Evolutionary conservation across 2,888 invertebrate genomes (phyloP).

Genomic region (Rugalucina vietnamica): DNA sequence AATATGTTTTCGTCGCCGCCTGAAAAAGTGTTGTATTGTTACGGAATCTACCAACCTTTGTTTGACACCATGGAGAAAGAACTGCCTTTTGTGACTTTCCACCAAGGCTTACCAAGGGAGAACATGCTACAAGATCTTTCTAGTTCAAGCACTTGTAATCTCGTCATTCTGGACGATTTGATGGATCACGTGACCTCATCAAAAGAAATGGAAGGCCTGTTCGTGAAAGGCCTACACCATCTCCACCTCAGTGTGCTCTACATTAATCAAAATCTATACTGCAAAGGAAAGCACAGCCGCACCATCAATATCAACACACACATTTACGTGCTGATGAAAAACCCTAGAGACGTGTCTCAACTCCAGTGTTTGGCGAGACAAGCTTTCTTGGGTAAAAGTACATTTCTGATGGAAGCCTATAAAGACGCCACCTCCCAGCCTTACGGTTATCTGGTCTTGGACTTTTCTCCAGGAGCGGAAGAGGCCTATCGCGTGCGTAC

Average conservation of each 20-base stretch:
- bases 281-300: conserved; percentile 16
- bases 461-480: conserved; percentile 15
- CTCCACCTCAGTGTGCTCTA: conserved; percentile 38
- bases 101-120: conserved; percentile 44
- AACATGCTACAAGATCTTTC: conserved; percentile 28
- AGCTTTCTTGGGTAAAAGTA: conserved; percentile 41
- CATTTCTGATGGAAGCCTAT: conserved; percentile 44
- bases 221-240: conserved; percentile 55
- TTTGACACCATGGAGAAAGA: conserved; percentile 49
- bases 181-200: conserved; percentile 55
- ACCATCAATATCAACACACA: conserved; percentile 30
- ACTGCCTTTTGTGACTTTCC: conserved; percentile 45
- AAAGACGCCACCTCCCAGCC: neutral
- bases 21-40: conserved; percentile 55
- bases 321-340: conserved; percentile 33
- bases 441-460: conserved; percentile 16
- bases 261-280: conserved; percentile 37
- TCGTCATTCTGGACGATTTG: conserved; percentile 46
- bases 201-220: conserved; percentile 42
- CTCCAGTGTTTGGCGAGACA: conserved; percentile 46
- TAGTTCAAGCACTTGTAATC: conserved; percentile 10
- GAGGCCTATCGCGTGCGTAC: conserved; percentile 41
- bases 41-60: conserved; percentile 55
- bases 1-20: conserved; percentile 49
- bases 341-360: conserved; percentile 49